phyloP scores from a whole-genome alignment of 2,888 invertebrate genomes.

The Spodoptera exigua region DNA sequence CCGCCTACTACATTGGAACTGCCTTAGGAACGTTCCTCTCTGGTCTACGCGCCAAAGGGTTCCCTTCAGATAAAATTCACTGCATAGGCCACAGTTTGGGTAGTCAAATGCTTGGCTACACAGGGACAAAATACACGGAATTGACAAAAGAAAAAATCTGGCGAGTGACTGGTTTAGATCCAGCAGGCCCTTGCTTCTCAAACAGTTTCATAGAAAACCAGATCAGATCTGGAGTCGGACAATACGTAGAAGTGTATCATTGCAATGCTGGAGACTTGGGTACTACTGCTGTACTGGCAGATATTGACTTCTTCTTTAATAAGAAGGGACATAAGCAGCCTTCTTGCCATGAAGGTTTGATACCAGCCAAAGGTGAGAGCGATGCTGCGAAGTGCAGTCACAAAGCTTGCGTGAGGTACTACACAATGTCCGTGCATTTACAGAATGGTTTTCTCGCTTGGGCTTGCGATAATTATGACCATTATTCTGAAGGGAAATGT shows the following conservation, averaged over 20 bases:
- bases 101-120: slow-evolving; percentile 78
- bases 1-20: slow-evolving; percentile 76
- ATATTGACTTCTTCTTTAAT: slow-evolving; percentile 90
- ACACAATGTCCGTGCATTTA: slow-evolving; percentile 74
- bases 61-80: slow-evolving; percentile 77
- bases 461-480: slow-evolving; percentile 77
- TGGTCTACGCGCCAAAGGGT: slow-evolving; percentile 70
- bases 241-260: slow-evolving; percentile 90
- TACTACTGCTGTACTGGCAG: slow-evolving; percentile 85
- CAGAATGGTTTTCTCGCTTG: slow-evolving; percentile 77
- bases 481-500: slow-evolving; percentile 75
- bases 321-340: slow-evolving; percentile 89
- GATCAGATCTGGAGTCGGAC: slow-evolving; percentile 87
- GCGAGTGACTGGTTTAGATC: slow-evolving; percentile 81
- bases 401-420: slow-evolving; percentile 80
- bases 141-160: slow-evolving; percentile 76
- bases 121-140: slow-evolving; percentile 72
- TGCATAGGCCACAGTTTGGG: slow-evolving; percentile 83
- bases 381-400: slow-evolving; percentile 83
- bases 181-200: slow-evolving; percentile 85
- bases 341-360: slow-evolving; percentile 78
- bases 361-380: slow-evolving; percentile 78
- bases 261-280: slow-evolving; percentile 89
- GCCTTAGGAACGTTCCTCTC: slow-evolving; percentile 76
- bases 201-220: slow-evolving; percentile 80